Base-by-base conservation (phyloP, 2,888 invertebrate species). In the Deilephila porcellus region DNA sequence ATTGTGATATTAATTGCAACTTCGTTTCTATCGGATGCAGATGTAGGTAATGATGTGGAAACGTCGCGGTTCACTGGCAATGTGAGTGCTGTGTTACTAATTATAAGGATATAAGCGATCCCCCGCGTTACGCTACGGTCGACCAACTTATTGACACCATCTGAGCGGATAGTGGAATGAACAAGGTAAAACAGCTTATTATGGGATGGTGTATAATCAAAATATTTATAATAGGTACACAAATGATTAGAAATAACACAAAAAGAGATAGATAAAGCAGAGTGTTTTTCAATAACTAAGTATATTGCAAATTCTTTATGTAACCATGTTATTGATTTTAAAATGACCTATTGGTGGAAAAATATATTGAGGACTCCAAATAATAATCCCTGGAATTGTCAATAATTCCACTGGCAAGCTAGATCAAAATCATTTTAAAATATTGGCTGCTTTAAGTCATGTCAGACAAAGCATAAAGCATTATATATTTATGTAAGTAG, bases 11-110 rank as follows among this genome's bases (percentile, higher is more conserved):
- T 34, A 34, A 63, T 60, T 63, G 32, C 62, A 34, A 19, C 34
- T 63, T 63, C 17, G 14, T 6, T 3, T 63, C 11, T 67, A 67
- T 37, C 14, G 56, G 45, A 67, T 67, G 52, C 25, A 67, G 14
- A 67, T 67, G 67, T 17, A 25, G 25, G 20, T 67, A 45, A 25
- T 20, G 67, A 52, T 67, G 67, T 52, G 52, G 52, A 25, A 63
- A 67, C 67, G 67, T 17, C 25, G 25, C 45, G 67, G 25, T 52
- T 52, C 25, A 67, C n/a, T 52, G 67, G 52, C 56, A 67, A 67
- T 25, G 17, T 25, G 52, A 52, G 20, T 20, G 45, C 63, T 29
- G n/a, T 32, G n/a, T n/a, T 56, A 34, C 32, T 71, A 53, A 34
- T 72, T 34, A 63, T 53, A 20, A 32, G 11, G 56, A 56, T 52